Evolutionary conservation across 2,113 vertebrate genomes (phyloP).

Genomic region (Peromyscus maniculatus): DNA sequence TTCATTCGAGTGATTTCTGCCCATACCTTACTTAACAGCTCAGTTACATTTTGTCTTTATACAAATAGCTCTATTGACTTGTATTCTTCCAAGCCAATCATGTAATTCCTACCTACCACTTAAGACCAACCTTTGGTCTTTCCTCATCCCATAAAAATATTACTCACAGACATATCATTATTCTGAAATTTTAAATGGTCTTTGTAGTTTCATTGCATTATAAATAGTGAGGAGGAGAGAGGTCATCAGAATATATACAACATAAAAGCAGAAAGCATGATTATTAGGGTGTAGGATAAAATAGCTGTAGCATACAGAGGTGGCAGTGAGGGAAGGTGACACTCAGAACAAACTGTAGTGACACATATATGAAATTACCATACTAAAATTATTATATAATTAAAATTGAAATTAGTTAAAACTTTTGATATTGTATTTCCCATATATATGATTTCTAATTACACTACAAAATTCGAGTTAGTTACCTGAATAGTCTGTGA

Average conservation of each 20-base stretch:
- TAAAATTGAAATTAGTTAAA: background rate
- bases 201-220: background rate
- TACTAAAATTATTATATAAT: background rate
- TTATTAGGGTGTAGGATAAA: too few relatives aligned
- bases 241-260: background rate
- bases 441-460: background rate
- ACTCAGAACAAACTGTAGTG: background rate
- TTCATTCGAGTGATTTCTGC: background rate
- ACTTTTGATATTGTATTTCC: background rate
- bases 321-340: background rate
- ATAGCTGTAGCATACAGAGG: rapidly evolving
- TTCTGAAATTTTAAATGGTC: background rate
- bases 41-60: background rate
- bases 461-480: background rate
- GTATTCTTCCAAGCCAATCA: background rate
- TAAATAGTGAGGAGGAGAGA: background rate
- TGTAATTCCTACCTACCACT: background rate
- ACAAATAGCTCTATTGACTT: background rate
- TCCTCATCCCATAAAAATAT: background rate
- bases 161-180: background rate
- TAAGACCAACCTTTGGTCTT: background rate
- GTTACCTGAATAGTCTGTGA: background rate
- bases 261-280: background rate
- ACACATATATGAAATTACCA: background rate
- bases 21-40: background rate